Evolutionary conservation across 2,113 vertebrate genomes (phyloP).

Genomic region (Rynchops niger): DNA sequence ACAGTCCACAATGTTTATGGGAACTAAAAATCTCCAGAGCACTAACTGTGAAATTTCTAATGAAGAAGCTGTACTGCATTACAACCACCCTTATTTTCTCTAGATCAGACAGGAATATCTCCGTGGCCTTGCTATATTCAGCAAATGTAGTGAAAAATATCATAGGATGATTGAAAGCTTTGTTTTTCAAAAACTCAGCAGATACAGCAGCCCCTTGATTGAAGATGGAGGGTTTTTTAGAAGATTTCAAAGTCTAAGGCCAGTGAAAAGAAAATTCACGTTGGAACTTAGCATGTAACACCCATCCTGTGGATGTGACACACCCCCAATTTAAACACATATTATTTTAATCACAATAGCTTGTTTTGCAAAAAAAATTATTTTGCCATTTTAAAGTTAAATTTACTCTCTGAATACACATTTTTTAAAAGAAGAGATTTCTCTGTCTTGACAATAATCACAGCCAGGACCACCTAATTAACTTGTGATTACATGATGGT

Average conservation of each 20-base stretch:
- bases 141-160: not conserved
- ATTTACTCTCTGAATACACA: not conserved
- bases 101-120: not conserved
- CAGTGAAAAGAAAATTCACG: not conserved
- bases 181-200: not conserved
- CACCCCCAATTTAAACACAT: not conserved
- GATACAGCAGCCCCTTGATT: not conserved
- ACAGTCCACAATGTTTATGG: not conserved
- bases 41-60: not conserved
- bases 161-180: not conserved
- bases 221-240: accelerated
- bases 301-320: not conserved
- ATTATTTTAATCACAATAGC: not conserved
- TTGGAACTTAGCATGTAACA: not conserved
- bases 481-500: not conserved
- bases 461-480: not conserved
- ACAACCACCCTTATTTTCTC: not conserved
- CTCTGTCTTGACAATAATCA: not conserved
- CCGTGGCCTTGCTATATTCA: not conserved
- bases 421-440: not conserved
- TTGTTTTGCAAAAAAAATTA: not conserved
- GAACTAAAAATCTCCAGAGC: not conserved
- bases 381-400: not conserved
- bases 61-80: not conserved
- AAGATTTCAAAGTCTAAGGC: not conserved